Conservation (phyloP, 1,140 invertebrate species). For the Sesamia nonagrioides region DNA sequence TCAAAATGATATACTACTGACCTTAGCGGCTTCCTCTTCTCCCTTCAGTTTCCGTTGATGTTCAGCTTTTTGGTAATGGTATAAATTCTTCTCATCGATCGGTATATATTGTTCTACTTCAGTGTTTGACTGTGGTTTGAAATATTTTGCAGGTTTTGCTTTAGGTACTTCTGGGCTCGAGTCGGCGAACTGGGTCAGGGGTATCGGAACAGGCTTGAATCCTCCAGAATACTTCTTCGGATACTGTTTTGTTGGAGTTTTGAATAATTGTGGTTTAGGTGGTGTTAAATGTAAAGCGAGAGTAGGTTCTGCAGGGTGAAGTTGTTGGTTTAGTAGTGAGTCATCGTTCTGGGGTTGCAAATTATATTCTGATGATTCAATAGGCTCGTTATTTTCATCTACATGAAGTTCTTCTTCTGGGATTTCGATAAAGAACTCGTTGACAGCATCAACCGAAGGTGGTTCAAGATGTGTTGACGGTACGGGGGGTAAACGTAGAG, state of each 20-base stretch:
- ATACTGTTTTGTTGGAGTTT: constrained; percentile 75
- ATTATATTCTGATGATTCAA: constrained; percentile 41
- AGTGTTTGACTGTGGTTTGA: constrained; percentile 59
- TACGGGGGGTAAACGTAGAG: constrained; percentile 47
- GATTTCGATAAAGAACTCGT: constrained; percentile 54
- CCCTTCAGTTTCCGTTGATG: constrained; percentile 73
- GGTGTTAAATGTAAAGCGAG: constrained; percentile 58
- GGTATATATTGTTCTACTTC: constrained; percentile 61
- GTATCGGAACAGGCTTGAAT: constrained; percentile 78
- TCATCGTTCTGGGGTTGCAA: constrained; percentile 5
- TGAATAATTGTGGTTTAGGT: constrained; percentile 62
- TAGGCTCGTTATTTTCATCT: constrained; percentile 60
- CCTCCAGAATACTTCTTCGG: constrained; percentile 75
- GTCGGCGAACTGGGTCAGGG: constrained; percentile 70
- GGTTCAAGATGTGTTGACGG: constrained; percentile 68
- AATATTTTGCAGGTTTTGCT: constrained; percentile 70
- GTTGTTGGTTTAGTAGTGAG: constrained; percentile 7
- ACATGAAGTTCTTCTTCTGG: constrained; percentile 56
- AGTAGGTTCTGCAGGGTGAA: constrained; percentile 49
- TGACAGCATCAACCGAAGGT: constrained; percentile 63
- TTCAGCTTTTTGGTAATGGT: constrained; percentile 68
- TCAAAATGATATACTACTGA: constrained; percentile 47
- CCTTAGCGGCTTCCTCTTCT: constrained; percentile 61
- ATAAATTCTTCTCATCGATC: constrained; percentile 69
- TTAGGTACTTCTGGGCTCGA: constrained; percentile 62